Evolutionary conservation across 2,797 vertebrate genomes (phyloP).

Genomic region (Antrozous pallidus): DNA sequence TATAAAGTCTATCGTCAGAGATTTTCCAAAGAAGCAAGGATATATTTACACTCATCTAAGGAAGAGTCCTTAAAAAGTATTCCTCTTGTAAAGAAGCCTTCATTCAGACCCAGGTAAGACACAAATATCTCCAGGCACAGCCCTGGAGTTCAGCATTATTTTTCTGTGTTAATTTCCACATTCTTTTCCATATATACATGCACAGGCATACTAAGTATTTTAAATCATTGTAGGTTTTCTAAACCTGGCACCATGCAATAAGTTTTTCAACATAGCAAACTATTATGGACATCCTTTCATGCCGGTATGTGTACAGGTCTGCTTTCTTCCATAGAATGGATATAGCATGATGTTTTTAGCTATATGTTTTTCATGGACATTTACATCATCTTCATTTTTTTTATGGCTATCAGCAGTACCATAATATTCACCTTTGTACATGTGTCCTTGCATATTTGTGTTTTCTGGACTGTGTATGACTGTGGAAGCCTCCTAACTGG

Average conservation of each 20-base stretch:
- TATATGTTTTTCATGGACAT: neutral
- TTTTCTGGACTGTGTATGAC: neutral
- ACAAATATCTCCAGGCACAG: neutral
- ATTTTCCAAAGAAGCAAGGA: neutral
- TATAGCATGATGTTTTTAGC: neutral
- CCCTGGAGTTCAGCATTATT: neutral
- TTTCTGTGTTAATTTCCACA: neutral
- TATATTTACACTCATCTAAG: rapidly evolving
- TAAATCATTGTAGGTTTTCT: conserved; percentile 13
- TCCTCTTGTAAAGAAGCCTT: conserved; percentile 11
- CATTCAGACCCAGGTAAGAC: conserved; percentile 73
- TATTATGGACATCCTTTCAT: neutral
- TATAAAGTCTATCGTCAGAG: neutral
- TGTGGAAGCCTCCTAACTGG: neutral
- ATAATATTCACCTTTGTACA: neutral
- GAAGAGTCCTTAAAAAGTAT: neutral
- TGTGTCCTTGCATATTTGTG: neutral
- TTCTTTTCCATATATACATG: neutral
- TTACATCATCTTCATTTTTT: neutral
- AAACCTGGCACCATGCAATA: neutral
- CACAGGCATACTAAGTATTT: neutral
- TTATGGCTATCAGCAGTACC: neutral
- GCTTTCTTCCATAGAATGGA: neutral
- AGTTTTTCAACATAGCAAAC: neutral
- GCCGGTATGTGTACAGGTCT: neutral